These are phyloP conservation scores for Resseliella maxima DNA, from an alignment of 2,888 invertebrate genomes.

Conservation along the genomic window DNA sequence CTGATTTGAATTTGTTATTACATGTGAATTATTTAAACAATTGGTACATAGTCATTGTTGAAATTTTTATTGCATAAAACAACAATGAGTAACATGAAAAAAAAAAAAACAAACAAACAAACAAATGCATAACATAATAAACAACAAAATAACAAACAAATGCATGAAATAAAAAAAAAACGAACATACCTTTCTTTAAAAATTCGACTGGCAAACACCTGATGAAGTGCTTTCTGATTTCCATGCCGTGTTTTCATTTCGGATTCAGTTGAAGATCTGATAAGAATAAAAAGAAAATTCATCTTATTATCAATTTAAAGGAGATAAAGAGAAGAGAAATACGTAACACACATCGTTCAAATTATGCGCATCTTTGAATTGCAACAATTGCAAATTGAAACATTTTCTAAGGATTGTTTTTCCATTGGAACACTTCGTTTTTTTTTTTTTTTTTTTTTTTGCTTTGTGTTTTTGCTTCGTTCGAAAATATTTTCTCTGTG, in stretches of 20 bases:
- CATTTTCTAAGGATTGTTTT: too few species aligned
- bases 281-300: not conserved
- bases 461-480: too few species aligned
- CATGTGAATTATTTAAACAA: not conserved
- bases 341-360: too few species aligned
- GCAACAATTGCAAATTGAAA: not conserved
- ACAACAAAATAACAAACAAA: not conserved
- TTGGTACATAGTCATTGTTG: not conserved
- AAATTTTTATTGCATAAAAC: not conserved
- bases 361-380: not conserved
- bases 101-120: too few species aligned
- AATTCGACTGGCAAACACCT: slow-evolving; percentile 44
- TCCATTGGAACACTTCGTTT: too few species aligned
- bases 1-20: slow-evolving; percentile 58
- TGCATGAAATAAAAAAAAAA: not conserved
- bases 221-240: not conserved
- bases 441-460: too few species aligned
- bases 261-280: slow-evolving; percentile 23
- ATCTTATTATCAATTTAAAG: not conserved
- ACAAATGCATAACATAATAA: too few species aligned
- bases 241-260: not conserved
- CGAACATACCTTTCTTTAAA: slow-evolving; percentile 37
- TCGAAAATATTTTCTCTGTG: too few species aligned
- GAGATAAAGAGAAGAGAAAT: too few species aligned
- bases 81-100: not conserved